A percentile compares a stretch with the other conserved stretches of the same genome.
These are phyloP conservation scores for Pithys albifrons DNA, from an alignment of 2,113 vertebrate genomes.

Conservation along the genomic window DNA sequence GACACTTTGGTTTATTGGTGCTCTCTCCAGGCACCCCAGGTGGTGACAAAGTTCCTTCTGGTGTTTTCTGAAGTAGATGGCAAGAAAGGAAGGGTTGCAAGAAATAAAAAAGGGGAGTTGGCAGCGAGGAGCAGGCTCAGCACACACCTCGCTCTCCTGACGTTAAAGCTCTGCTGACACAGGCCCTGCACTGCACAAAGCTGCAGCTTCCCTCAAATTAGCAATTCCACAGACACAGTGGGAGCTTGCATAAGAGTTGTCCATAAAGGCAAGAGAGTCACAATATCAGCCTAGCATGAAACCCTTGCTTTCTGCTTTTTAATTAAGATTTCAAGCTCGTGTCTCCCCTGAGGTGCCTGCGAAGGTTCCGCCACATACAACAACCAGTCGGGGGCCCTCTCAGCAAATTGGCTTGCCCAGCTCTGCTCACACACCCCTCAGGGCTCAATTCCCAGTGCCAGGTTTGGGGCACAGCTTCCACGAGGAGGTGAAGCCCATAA, in stretches of 20 bases:
- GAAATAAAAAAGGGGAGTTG: background rate
- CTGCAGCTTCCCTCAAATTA: slow-evolving; percentile 59
- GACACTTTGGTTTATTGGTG: background rate
- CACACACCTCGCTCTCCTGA: slow-evolving; percentile 26
- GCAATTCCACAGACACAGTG: slow-evolving; percentile 64
- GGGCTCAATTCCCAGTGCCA: background rate
- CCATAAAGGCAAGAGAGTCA: slow-evolving; percentile 61
- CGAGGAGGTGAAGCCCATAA: background rate
- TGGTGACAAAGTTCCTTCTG: background rate
- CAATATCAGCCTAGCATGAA: slow-evolving; percentile 65
- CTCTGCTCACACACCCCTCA: background rate
- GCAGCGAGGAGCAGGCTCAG: background rate
- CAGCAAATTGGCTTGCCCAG: slow-evolving; percentile 10
- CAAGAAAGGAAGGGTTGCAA: background rate
- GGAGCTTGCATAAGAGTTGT: slow-evolving; percentile 63
- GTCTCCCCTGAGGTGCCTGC: slow-evolving; percentile 36
- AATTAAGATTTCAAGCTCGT: slow-evolving; percentile 70
- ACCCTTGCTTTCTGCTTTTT: slow-evolving; percentile 61
- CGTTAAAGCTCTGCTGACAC: slow-evolving; percentile 57
- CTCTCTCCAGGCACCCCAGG: background rate
- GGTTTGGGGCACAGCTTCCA: background rate
- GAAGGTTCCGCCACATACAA: background rate
- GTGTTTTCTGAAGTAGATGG: background rate
- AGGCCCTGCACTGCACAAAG: slow-evolving; percentile 18
- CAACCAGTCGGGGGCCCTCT: slow-evolving; percentile 20